These are phyloP conservation scores for Sycobia sp. DNA, from an alignment of 1,140 invertebrate species.

Conservation along the genomic window DNA sequence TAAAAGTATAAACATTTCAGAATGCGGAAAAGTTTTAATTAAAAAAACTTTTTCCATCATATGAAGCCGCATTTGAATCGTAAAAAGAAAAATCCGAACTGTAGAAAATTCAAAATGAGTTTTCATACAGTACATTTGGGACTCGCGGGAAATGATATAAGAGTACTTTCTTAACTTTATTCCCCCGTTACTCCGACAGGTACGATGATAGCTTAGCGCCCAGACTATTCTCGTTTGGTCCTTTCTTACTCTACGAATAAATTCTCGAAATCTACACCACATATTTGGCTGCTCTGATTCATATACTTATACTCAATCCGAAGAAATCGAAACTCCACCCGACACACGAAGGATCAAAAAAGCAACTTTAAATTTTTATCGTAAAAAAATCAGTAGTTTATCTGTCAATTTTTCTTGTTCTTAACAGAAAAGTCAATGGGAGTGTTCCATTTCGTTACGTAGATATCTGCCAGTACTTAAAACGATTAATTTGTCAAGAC, in stretches of 20 bases:
- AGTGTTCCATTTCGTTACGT: too few species aligned
- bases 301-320: background rate
- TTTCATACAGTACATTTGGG: conserved; percentile 27
- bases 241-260: conserved; percentile 30
- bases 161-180: conserved; percentile 33
- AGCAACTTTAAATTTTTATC: background rate
- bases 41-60: conserved; percentile 3
- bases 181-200: conserved; percentile 19
- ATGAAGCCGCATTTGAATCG: conserved; percentile 15
- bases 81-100: conserved; percentile 20
- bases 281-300: conserved; percentile 5
- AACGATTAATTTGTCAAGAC: too few species aligned
- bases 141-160: conserved; percentile 2
- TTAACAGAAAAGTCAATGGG: too few species aligned
- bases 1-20: background rate
- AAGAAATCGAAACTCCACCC: conserved; percentile 17
- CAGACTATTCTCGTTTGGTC: conserved; percentile 1
- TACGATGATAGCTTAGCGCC: too few species aligned
- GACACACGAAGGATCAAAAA: conserved; percentile 10
- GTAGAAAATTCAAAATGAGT: conserved; percentile 30
- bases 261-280: conserved; percentile 46
- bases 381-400: too few species aligned
- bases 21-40: background rate
- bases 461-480: too few species aligned
- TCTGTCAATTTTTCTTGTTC: too few species aligned